Base-by-base conservation (phyloP, 1,140 invertebrate species). In the Meloidogyne exigua region DNA sequence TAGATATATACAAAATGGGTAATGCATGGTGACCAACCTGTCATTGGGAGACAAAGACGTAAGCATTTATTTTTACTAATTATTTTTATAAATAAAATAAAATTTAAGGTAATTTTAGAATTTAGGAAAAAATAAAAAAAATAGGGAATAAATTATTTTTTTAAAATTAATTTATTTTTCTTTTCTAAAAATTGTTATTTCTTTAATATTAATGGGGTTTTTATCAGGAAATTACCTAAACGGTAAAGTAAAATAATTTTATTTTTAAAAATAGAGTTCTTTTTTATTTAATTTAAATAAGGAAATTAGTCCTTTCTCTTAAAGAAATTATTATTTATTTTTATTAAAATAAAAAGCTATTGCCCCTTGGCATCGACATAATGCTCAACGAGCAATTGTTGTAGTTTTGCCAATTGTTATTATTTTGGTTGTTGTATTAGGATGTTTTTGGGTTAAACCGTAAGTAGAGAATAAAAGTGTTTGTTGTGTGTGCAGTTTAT, bases 1-100 rank as follows among this genome's bases (percentile, higher is more conserved):
- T 36, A 64, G 64, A 79, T 87, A 25, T 87, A 85, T 70, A 85
- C 85, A 3, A 82, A 83, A 28, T 87, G 85, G 85, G 79, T 80
- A 49, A 63, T 87, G 1, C 78, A 81, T 63, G 83, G 76, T 26
- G 77, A 78, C 28, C 82, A 84, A 70, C 85, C 85, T 13, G 76
- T 87, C 11, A 76, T 85, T 44, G 85, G 77, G 25, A 75, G 84
- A 68, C 64, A 83, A 21, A 72, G 85, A 81, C 83, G 85, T 75
- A 15, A 26, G 15, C 66, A 42, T 26, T 70, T 23, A 13, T 13
- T 44, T 44, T 32, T 32, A 32, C 28, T 32, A 32, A 3, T 32
- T 32, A 32, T 32, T 32, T 32, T 32, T 32, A 32, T n/a, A 32
- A 32, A 32, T 32, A 32, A 44, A 44, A 44, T 57, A 57, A 57